Evolutionary conservation across 2,113 vertebrate species (phyloP), one percentile per base, ranked within the genome.

Genomic region (Callipepla californica): DNA sequence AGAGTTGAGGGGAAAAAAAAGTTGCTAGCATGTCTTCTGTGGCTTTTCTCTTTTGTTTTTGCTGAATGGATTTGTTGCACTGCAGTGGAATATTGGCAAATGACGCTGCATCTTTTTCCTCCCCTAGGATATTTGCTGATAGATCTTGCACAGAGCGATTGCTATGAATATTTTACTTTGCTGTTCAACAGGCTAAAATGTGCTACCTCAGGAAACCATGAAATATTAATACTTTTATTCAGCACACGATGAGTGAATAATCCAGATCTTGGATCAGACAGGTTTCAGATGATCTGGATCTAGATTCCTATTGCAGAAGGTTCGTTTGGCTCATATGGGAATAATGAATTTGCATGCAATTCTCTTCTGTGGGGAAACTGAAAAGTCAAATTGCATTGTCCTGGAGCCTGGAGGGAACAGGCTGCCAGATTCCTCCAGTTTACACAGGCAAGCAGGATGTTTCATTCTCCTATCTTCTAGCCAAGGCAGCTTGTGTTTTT

Each of bases 11-110:
- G 12, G 16, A 61, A 61, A 32, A 44, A 85, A 23, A 57, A 22
- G 13, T 3, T 32, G 13, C 16, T 51, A 11, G 22, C 2, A 0
- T 2, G 22, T 3, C 18, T 20, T 38, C 4, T 14, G 44, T 12
- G 26, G 47, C 16, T 59, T 48, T 32, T 1, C 50, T 18, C 3
- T 8, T 11, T 78, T 3, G 26, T 25, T 75, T 59, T 63, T 17
- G 44, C n/a, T 34, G 32, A 67, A 62, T 32, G 7, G 2, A 57
- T 73, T 91, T 70, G 6, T 58, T 48, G 34, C 58, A 5, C 9
- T 42, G 45, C 57, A 26, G 15, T 23, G 45, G 8, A 77, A 62
- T 23, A 14, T 2, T 48, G 66, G 51, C 11, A 75, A 75, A 75
- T 25, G 34, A 32, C 38, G 63, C 2, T 30, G n/a, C 7, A 2